Conservation (phyloP, 2,888 invertebrate species). For the Microlaimidae sp. region DNA sequence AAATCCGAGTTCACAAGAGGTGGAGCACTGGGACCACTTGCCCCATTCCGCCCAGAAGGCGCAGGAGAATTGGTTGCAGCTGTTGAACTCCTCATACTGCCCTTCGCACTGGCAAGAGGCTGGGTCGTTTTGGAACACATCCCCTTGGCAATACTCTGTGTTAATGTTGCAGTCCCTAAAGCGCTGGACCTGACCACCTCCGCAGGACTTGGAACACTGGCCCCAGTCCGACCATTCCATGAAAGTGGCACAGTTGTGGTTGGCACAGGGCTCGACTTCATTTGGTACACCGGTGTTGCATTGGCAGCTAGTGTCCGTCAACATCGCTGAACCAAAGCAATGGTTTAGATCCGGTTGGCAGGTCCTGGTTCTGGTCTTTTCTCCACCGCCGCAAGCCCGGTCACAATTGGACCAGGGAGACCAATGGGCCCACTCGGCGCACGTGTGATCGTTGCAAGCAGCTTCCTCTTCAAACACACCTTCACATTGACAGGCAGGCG, state of each 20-base stretch:
- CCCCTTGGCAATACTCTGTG: slow-evolving; percentile 8
- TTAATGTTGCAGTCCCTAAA: slow-evolving; percentile 5
- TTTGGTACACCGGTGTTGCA: background rate
- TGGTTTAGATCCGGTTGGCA: slow-evolving; percentile 13
- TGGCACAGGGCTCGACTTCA: background rate
- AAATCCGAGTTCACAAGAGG: background rate
- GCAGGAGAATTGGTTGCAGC: background rate
- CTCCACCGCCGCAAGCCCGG: slow-evolving; percentile 13
- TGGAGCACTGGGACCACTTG: slow-evolving; percentile 5
- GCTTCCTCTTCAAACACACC: background rate
- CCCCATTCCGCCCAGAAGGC: slow-evolving; percentile 9
- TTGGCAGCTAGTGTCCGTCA: background rate
- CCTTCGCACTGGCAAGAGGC: slow-evolving; percentile 1
- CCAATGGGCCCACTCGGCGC: slow-evolving; percentile 9
- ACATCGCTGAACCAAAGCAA: no score
- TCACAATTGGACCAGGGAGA: slow-evolving; percentile 15
- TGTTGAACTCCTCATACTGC: background rate
- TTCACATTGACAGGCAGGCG: background rate
- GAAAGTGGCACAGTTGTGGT: slow-evolving; percentile 5
- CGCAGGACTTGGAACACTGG: slow-evolving; percentile 6
- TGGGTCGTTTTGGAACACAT: background rate
- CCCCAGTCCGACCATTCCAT: slow-evolving; percentile 6
- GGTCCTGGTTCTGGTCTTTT: slow-evolving; percentile 5
- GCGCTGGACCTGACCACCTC: slow-evolving; percentile 2
- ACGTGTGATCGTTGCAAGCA: slow-evolving; percentile 1